Conservation (phyloP, 2,113 vertebrate genomes). For the Cinclus mexicanus region DNA sequence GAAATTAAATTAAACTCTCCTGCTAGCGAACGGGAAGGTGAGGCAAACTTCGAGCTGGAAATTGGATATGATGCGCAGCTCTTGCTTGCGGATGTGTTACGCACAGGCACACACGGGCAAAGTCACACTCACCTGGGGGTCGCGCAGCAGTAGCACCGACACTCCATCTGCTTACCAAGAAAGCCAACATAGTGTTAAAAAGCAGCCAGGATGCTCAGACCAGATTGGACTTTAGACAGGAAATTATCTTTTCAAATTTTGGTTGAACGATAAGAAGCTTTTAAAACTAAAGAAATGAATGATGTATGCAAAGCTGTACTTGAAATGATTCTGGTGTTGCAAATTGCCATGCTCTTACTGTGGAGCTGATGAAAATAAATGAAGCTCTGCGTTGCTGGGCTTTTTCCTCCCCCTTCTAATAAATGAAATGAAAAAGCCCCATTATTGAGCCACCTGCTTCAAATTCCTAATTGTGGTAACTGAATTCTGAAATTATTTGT, state of each 20-base stretch:
- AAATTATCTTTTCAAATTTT: conserved; percentile 67
- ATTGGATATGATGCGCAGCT: background rate
- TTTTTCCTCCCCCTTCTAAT: conserved; percentile 69
- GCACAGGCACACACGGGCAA: background rate
- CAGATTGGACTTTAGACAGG: conserved; percentile 58
- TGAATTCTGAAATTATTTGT: conserved; percentile 83
- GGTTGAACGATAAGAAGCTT: conserved; percentile 72
- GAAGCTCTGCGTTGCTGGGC: conserved; percentile 69
- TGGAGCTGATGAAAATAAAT: conserved; percentile 82
- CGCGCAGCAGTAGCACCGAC: background rate
- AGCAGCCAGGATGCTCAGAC: conserved; percentile 48
- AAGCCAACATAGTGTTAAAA: conserved; percentile 62
- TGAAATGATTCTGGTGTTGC: conserved; percentile 79
- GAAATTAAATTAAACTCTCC: background rate
- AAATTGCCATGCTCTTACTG: conserved; percentile 78
- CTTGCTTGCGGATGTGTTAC: background rate
- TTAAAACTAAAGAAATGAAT: conserved; percentile 74
- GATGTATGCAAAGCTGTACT: conserved; percentile 73
- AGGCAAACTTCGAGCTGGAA: background rate
- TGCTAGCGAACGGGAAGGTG: background rate
- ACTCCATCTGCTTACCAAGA: conserved; percentile 37
- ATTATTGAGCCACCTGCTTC: conserved; percentile 86
- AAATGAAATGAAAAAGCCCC: conserved; percentile 78
- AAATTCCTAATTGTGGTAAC: conserved; percentile 83
- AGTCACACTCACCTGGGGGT: conserved; percentile 38